Evolutionary conservation across 2,113 vertebrate species (phyloP), one percentile per base, ranked within the genome.

Genomic region (Eidolon helvum): DNA sequence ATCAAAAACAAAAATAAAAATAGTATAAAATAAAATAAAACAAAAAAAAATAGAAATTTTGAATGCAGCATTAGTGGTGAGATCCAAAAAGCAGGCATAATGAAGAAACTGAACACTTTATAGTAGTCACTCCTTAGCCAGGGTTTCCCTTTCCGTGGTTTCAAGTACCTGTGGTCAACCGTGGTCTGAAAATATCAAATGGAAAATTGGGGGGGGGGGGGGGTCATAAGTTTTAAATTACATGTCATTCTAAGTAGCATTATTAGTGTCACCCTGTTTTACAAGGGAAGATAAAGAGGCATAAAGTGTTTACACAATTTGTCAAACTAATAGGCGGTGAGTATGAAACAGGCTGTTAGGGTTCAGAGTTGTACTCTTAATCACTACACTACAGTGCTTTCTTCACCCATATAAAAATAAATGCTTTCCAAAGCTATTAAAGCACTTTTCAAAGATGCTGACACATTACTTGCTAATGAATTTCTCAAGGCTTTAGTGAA

Each of bases 211-310:
- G n/a, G n/a, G n/a, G n/a, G n/a, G n/a, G n/a, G n/a, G n/a, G n/a
- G n/a, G n/a, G n/a, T n/a, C 4, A 3, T 19, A 50, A 33, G 72
- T 28, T 57, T 59, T 59, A 59, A 26, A 28, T 10, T 1, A 8
- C 5, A 16, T 0, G 1, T 35, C 0, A 0, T 59, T 28, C 35
- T 59, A 28, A 59, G 78, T 35, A 59, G 78, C 53, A 0, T 33
- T 68, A 45, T 40, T 48, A 74, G 38, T 61, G 66, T 33, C 22
- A 45, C 45, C 21, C 4, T 33, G 53, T 79, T 92, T 61, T 74
- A 48, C 35, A 80, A 82, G 61, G 45, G 33, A 83, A 9, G 38
- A 19, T 24, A 57, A 77, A 82, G 57, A 71, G 9, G 38, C 43
- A 35, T 19, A 30, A 14, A 38, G 4, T 40, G 33, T 43, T 75